Base-by-base conservation (phyloP, 2,113 vertebrate species). In the Serilophus lunatus region DNA sequence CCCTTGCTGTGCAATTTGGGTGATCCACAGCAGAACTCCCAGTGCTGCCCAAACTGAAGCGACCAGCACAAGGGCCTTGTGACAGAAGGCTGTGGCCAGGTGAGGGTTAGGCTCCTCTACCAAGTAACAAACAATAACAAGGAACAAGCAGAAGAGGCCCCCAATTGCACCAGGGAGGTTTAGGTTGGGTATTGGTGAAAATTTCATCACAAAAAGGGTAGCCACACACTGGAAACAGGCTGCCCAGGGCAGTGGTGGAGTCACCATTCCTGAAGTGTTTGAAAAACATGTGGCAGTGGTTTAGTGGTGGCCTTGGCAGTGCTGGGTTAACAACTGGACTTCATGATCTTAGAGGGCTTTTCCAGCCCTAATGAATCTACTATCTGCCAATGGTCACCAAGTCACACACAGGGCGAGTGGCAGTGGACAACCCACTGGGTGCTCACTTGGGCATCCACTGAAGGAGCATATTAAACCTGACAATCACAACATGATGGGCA, bases 321-420 rank as follows among this genome's bases (percentile, higher is more conserved):
- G 23, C 38, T n/a, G n/a, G 13, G 33, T 59, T 66, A 75, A 51
- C 45, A 66, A 53, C 13, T 51, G 18, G 36, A 74, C 26, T 33
- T 44, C 26, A 70, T 38, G n/a, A 82, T n/a, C 60, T 60, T 20
- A 36, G 38, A 51, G 28, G 23, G 33, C 18, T 82, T 45, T 60
- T 60, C 53, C 28, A 66, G 10, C 38, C 18, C 18, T 29, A 59
- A 38, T 14, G n/a, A 53, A 25, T 60, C 8, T n/a, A 22, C 2
- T 2, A 66, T 51, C 51, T 59, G 36, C 28, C 44, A 66, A 42
- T 33, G 42, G 42, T 42, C 72, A 66, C 0, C 42, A 56, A 33
- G 33, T 29, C 53, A 40, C 68, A 16, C 31, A 33, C 14, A 51
- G 35, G 38, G 49, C 0, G 0, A 64, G 26, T 1, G 9, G 22